Percentiles rank a stretch among this genome's conserved stretches.
These are phyloP conservation scores for Autographa gamma DNA, from an alignment of 2,888 invertebrate genomes.

Conservation along the genomic window DNA sequence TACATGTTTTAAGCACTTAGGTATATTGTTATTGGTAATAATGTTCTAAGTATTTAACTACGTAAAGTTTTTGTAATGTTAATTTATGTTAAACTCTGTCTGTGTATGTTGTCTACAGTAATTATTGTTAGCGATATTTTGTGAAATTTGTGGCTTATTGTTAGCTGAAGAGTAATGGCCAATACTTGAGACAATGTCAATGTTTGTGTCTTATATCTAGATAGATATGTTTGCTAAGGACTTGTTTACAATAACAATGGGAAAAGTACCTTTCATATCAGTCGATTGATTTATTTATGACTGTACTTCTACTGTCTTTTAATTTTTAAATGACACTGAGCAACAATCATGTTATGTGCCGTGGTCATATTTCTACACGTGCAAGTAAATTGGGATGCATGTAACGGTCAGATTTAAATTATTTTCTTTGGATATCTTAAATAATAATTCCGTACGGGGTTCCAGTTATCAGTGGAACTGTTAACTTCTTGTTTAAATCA, in stretches of 20 bases:
- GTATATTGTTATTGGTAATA: no score
- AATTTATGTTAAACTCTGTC: background rate
- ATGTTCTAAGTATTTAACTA: no score
- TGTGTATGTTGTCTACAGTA: background rate
- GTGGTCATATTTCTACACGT: no score
- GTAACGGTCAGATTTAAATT: no score
- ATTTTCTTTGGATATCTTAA: no score
- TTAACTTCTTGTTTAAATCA: no score
- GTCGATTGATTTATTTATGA: background rate
- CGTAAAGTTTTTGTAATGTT: background rate
- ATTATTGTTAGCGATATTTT: background rate
- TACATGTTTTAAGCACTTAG: no score
- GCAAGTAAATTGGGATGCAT: no score
- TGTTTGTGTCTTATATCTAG: slow-evolving; percentile 27
- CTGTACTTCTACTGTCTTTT: background rate
- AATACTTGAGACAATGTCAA: slow-evolving; percentile 23
- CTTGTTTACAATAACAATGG: slow-evolving; percentile 12
- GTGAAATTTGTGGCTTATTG: slow-evolving; percentile 10
- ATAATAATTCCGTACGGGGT: no score
- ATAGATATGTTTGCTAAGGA: slow-evolving; percentile 2
- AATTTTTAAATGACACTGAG: no score
- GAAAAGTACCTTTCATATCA: background rate
- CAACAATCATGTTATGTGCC: no score
- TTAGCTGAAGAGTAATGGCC: slow-evolving; percentile 29
- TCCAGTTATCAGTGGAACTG: no score